Evolutionary conservation across 2,888 invertebrate genomes (phyloP).

Genomic region (Cerceris rybyensis): DNA sequence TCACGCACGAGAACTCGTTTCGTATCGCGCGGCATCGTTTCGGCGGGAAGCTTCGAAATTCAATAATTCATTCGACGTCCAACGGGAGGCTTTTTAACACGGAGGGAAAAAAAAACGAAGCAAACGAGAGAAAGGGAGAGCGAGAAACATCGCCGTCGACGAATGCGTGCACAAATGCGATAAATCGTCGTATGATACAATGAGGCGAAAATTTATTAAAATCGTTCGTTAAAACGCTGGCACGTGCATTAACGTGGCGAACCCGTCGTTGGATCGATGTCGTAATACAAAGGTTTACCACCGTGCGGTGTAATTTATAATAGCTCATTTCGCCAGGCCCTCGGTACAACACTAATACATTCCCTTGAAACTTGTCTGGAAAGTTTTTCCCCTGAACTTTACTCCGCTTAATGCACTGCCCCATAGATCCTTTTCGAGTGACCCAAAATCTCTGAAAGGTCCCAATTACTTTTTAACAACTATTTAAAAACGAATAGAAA

Average conservation of each 20-base stretch:
- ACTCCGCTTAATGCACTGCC: neutral
- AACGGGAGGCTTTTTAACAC: conserved; percentile 31
- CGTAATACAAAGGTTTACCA: conserved; percentile 30
- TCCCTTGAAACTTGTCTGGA: conserved; percentile 18
- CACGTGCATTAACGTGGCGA: conserved; percentile 31
- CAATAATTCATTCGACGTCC: conserved; percentile 24
- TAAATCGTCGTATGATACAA: conserved; percentile 46
- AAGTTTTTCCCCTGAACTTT: conserved; percentile 29
- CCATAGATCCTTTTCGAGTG: neutral
- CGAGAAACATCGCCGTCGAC: neutral
- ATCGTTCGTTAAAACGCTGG: conserved; percentile 30
- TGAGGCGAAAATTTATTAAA: conserved; percentile 56
- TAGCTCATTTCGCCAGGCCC: conserved; percentile 30
- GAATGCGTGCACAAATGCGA: conserved; percentile 28
- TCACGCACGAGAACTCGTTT: conserved; percentile 24
- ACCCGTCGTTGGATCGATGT: conserved; percentile 34
- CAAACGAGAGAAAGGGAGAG: neutral
- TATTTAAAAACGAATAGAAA: no score
- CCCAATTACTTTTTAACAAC: no score
- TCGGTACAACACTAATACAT: conserved; percentile 38
- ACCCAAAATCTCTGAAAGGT: no score
- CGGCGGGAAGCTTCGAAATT: conserved; percentile 14
- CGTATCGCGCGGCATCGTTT: conserved; percentile 5
- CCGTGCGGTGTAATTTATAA: conserved; percentile 48
- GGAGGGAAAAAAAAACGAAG: conserved; percentile 2